These are phyloP conservation scores for Asbolus verrucosus DNA, from an alignment of 1,140 invertebrate genomes.

Conservation along the genomic window DNA sequence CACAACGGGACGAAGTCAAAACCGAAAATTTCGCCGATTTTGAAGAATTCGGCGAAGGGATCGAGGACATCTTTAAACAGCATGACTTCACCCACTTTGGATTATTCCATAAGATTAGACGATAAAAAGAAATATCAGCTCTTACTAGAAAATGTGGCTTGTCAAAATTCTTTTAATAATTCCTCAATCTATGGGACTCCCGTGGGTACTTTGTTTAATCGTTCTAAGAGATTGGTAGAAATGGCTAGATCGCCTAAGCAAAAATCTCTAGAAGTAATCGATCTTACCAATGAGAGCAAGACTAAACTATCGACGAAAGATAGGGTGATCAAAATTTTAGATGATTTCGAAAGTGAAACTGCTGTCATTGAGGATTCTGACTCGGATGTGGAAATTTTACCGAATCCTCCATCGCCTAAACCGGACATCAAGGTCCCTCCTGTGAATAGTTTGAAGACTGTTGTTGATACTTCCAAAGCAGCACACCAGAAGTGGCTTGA, in stretches of 20 bases:
- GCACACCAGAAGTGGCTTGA: slow-evolving; percentile 57
- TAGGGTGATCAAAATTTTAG: slow-evolving; percentile 60
- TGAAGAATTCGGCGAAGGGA: slow-evolving; percentile 7
- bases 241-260: slow-evolving; percentile 25
- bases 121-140: slow-evolving; percentile 61
- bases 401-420: slow-evolving; percentile 60
- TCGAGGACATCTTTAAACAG: not conserved
- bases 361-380: slow-evolving; percentile 61
- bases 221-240: slow-evolving; percentile 43
- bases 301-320: slow-evolving; percentile 56
- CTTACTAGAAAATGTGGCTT: slow-evolving; percentile 50
- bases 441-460: slow-evolving; percentile 60
- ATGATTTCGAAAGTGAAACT: slow-evolving; percentile 58
- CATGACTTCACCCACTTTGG: slow-evolving; percentile 43
- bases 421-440: slow-evolving; percentile 60
- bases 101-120: slow-evolving; percentile 59
- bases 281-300: slow-evolving; percentile 44
- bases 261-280: slow-evolving; percentile 41
- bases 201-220: slow-evolving; percentile 48
- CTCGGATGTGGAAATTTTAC: slow-evolving; percentile 60
- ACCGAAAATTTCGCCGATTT: slow-evolving; percentile 20
- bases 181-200: slow-evolving; percentile 58
- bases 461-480: slow-evolving; percentile 56
- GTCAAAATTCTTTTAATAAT: slow-evolving; percentile 30
- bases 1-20: slow-evolving; percentile 5